Conservation (phyloP, 1,140 invertebrate genomes). For the Micrasema minimum region DNA sequence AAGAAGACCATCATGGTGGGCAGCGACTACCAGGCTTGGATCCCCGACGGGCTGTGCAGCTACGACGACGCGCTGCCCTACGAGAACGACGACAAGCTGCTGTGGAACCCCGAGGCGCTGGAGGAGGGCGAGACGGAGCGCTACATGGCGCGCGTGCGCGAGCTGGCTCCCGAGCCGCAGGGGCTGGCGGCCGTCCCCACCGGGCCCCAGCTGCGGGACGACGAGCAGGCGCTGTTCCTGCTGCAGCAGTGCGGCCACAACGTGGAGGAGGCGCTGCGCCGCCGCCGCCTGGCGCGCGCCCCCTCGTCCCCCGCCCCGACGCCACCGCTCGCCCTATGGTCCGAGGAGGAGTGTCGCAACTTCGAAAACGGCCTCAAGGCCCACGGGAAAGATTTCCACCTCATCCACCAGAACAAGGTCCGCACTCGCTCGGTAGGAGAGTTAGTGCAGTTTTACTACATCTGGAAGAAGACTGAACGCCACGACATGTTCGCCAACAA, state of each 20-base stretch:
- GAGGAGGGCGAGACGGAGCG: slow-evolving; percentile 81
- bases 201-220: slow-evolving; percentile 88
- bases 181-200: slow-evolving; percentile 74
- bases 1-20: slow-evolving; percentile 96
- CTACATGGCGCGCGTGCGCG: slow-evolving; percentile 78
- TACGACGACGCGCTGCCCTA: slow-evolving; percentile 95
- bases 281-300: slow-evolving; percentile 79
- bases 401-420: slow-evolving; percentile 94
- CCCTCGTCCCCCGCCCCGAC: slow-evolving; percentile 76
- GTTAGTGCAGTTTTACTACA: slow-evolving; percentile 97
- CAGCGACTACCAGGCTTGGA: slow-evolving; percentile 91
- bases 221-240: slow-evolving; percentile 93
- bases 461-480: slow-evolving; percentile 98
- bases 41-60: slow-evolving; percentile 89
- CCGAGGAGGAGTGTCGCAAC: slow-evolving; percentile 96
- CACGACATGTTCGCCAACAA: slow-evolving; percentile 92
- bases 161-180: slow-evolving; percentile 64
- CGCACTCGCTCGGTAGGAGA: slow-evolving; percentile 95
- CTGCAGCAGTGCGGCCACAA: slow-evolving; percentile 95
- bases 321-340: slow-evolving; percentile 89
- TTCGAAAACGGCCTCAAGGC: slow-evolving; percentile 94
- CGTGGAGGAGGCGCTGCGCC: slow-evolving; percentile 89
- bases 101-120: slow-evolving; percentile 90
- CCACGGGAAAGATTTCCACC: slow-evolving; percentile 96
- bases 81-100: slow-evolving; percentile 94